A percentile compares a stretch with the other conserved stretches of the same genome.
phyloP scores from a whole-genome alignment of 2,888 invertebrate species.

The Philaethria dido region DNA sequence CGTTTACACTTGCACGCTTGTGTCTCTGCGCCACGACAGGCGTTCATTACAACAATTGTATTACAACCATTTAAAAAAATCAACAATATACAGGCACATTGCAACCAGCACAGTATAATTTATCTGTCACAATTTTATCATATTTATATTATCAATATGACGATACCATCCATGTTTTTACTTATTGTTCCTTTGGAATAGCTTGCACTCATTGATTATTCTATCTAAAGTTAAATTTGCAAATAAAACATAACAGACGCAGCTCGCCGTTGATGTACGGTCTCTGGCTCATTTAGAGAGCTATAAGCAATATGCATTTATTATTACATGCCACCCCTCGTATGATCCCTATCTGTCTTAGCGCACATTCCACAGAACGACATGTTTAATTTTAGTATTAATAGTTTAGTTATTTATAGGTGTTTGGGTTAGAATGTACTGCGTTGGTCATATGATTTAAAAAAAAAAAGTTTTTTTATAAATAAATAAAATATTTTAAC shows the following conservation, averaged over 20 bases:
- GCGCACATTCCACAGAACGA: slow-evolving; percentile 21
- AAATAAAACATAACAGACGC: slow-evolving; percentile 1
- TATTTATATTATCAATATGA: neutral
- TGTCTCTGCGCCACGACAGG: too few relatives aligned
- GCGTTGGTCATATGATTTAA: too few relatives aligned
- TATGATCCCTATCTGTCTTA: slow-evolving; percentile 14
- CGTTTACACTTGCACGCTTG: too few relatives aligned
- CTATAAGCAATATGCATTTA: slow-evolving; percentile 5
- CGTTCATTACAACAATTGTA: too few relatives aligned
- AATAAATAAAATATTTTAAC: too few relatives aligned
- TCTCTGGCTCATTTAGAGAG: slow-evolving; percentile 8
- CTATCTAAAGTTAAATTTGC: neutral
- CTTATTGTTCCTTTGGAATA: neutral
- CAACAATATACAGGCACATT: too few relatives aligned
- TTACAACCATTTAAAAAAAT: too few relatives aligned
- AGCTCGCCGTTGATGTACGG: neutral
- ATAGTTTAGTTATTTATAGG: neutral
- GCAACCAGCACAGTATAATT: neutral
- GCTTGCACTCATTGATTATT: neutral
- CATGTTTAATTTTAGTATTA: slow-evolving; percentile 17
- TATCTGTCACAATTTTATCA: neutral
- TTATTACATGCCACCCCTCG: slow-evolving; percentile 11
- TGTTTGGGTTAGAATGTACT: neutral
- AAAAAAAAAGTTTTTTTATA: too few relatives aligned
- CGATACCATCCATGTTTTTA: neutral